Evolutionary conservation across 2,797 vertebrate species (phyloP).

Genomic region (Hephaestus fuliginosus): DNA sequence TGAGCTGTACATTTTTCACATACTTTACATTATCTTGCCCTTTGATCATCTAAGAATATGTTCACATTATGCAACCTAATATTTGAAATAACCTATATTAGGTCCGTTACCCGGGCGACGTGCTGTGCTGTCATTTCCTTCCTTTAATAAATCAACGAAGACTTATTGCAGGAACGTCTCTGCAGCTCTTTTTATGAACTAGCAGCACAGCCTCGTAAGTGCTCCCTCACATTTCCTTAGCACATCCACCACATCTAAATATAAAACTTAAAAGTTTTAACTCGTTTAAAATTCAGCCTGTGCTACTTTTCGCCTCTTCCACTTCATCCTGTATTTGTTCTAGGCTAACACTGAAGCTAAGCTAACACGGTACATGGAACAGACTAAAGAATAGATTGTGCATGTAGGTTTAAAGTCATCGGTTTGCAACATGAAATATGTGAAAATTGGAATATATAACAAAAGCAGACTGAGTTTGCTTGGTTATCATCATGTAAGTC

Average conservation of each 20-base stretch:
- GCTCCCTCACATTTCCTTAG: constrained; percentile 33
- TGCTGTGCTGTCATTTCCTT: constrained; percentile 29
- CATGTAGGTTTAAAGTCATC: too few species aligned
- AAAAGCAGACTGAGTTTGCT: too few species aligned
- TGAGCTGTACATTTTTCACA: neutral
- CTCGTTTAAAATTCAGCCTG: neutral
- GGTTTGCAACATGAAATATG: too few species aligned
- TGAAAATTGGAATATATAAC: too few species aligned
- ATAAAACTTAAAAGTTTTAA: constrained; percentile 16
- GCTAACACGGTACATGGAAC: neutral
- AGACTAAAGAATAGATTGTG: neutral
- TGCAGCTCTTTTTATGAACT: constrained; percentile 41
- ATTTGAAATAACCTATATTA: constrained; percentile 19
- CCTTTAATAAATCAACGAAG: constrained; percentile 23
- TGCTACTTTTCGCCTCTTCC: neutral
- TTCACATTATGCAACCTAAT: constrained; percentile 12
- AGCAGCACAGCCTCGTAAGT: constrained; percentile 22
- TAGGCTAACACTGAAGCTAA: neutral
- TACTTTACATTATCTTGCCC: constrained; percentile 11
- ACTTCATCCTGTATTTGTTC: neutral
- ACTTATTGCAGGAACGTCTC: constrained; percentile 32
- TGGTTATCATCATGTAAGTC: neutral
- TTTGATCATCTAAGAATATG: constrained; percentile 23
- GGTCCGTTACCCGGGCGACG: constrained; percentile 28
- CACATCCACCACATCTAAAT: constrained; percentile 21